Evolutionary conservation across 2,888 invertebrate species (phyloP), one percentile per base, ranked within the genome.

Genomic region (Drosophila flavopinicola): DNA sequence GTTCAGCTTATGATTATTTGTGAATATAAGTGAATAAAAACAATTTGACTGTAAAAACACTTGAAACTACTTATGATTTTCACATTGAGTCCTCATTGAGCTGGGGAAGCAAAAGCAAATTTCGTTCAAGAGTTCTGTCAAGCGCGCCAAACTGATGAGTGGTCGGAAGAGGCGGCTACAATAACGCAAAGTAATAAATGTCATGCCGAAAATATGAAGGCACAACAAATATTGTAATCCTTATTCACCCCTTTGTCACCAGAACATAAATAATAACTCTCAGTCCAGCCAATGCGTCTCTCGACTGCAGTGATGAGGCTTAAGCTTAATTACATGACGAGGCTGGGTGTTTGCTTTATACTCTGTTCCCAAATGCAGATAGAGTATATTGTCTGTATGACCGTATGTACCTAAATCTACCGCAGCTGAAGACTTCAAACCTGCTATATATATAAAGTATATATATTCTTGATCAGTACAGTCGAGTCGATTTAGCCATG

Each of bases 11-110:
- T 68, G 66, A 71, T 76, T 85, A 66, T 79, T 79, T 73, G 66
- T 75, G n/a, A n/a, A n/a, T n/a, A 56, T 74, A 85, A 84, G 65
- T 75, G 80, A 84, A 84, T 78, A 84, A 84, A 84, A 84, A 85
- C 86, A 80, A 80, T 84, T 84, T 84, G 74, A 83, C 80, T 84
- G 84, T 71, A 67, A 85, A 86, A 82, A 75, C 75, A 78, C 85
- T 85, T 70, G 78, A 85, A 80, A 80, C 78, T 74, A 54, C 78
- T 85, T 78, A 65, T 52, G 66, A 80, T 72, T 80, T 77, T 84
- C 70, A 58, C 74, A 71, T 78, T 45, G 57, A 45, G 47, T 32
- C 24, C 32, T 39, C 44, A n/a, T n/a, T n/a, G 45, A 44, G 54
- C 48, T 49, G 44, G 51, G 57, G 41, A 66, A 53, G 47, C 59